Percentiles rank a stretch among this genome's conserved stretches.
These are phyloP conservation scores for Nycteola revayana DNA, from an alignment of 2,888 invertebrate genomes.

Conservation along the genomic window DNA sequence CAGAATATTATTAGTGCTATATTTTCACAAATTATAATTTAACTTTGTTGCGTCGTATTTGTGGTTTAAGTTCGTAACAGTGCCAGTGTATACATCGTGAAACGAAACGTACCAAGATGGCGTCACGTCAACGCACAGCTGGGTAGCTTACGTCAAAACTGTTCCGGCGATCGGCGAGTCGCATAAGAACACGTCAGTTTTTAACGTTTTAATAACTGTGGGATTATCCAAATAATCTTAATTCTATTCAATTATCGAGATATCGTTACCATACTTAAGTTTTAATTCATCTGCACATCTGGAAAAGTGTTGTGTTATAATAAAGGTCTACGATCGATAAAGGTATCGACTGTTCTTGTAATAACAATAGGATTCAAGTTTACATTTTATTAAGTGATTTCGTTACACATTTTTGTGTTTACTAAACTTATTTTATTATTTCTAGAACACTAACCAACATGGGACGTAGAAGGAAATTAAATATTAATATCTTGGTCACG, in stretches of 20 bases:
- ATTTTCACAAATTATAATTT: background rate
- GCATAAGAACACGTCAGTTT: constrained; percentile 67
- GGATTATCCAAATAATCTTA: constrained; percentile 12
- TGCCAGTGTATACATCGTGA: constrained; percentile 23
- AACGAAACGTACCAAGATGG: constrained; percentile 47
- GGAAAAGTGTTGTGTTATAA: constrained; percentile 20
- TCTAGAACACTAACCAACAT: constrained; percentile 30
- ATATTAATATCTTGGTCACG: constrained; percentile 21
- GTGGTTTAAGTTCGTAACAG: background rate
- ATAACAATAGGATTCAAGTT: constrained; percentile 3
- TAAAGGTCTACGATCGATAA: constrained; percentile 28
- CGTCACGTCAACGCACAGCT: constrained; percentile 40
- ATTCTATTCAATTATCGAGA: constrained; percentile 15
- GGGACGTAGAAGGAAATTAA: constrained; percentile 28
- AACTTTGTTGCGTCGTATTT: background rate
- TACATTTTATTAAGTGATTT: too few species aligned
- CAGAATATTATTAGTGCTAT: too few species aligned
- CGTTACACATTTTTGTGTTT: too few species aligned
- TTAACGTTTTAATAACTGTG: constrained; percentile 35
- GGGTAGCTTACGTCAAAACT: constrained; percentile 41
- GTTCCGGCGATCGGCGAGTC: constrained; percentile 43
- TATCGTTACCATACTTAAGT: constrained; percentile 4
- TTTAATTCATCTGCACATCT: constrained; percentile 6
- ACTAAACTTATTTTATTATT: too few species aligned
- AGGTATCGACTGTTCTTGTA: constrained; percentile 18